Conservation (phyloP, 2,888 invertebrate genomes). For the Hoplodrina ambigua region DNA sequence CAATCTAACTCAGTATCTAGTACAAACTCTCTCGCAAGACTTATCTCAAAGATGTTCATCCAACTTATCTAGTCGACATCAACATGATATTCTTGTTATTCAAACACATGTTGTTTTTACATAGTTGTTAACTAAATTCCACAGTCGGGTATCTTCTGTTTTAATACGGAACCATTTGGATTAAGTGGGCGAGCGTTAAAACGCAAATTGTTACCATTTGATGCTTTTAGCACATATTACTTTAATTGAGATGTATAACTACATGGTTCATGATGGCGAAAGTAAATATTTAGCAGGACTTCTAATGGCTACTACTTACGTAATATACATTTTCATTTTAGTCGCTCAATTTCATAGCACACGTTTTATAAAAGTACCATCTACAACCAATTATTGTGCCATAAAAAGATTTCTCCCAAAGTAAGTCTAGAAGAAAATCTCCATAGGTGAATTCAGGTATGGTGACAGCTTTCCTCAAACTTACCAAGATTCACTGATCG, state of each 20-base stretch:
- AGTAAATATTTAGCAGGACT: neutral
- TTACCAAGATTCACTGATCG: no score
- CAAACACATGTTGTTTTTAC: neutral
- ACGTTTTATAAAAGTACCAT: neutral
- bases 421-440: no score
- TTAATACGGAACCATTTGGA: neutral
- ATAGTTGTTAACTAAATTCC: conserved; percentile 11
- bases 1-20: no score
- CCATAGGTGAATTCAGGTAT: no score
- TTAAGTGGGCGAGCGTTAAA: neutral
- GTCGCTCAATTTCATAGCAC: neutral
- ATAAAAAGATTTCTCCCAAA: no score
- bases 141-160: neutral
- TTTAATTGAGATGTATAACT: neutral
- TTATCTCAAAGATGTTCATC: no score
- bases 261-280: neutral
- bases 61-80: neutral
- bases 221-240: neutral
- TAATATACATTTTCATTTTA: neutral
- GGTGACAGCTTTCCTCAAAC: no score
- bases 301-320: neutral
- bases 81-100: neutral
- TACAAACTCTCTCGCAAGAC: no score
- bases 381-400: neutral
- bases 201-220: neutral